phyloP scores from a whole-genome alignment of 2,113 vertebrate species.

The Poeciliopsis retropinna region DNA sequence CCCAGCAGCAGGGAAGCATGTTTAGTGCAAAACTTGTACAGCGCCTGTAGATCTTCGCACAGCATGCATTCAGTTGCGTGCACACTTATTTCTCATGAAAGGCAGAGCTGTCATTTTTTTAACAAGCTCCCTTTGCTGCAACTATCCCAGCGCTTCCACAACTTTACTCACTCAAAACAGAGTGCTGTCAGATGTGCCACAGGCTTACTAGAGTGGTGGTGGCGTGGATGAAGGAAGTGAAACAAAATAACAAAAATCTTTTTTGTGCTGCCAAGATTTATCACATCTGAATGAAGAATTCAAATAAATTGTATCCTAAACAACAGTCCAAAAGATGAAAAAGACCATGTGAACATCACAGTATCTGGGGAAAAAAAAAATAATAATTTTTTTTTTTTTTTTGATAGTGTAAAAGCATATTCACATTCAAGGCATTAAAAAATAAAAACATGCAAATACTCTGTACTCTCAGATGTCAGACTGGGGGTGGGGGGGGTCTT shows the following conservation, averaged over 20 bases:
- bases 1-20: slow-evolving; percentile 9
- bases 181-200: slow-evolving; percentile 43
- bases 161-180: slow-evolving; percentile 41
- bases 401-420: neutral
- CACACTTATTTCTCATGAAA: slow-evolving; percentile 53
- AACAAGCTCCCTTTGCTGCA: slow-evolving; percentile 59
- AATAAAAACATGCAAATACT: slow-evolving; percentile 3
- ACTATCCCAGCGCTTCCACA: slow-evolving; percentile 35
- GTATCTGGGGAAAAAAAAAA: neutral
- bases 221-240: neutral
- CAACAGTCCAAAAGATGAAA: slow-evolving; percentile 10
- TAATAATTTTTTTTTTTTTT: slow-evolving; percentile 17
- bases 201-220: slow-evolving; percentile 45
- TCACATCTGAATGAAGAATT: slow-evolving; percentile 23
- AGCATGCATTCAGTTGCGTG: slow-evolving; percentile 42
- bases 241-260: slow-evolving; percentile 13
- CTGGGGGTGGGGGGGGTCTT: neutral
- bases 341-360: slow-evolving; percentile 13
- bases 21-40: slow-evolving; percentile 20
- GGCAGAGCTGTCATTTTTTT: slow-evolving; percentile 45
- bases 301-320: slow-evolving; percentile 24
- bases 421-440: neutral
- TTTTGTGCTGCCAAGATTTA: slow-evolving; percentile 18
- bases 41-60: slow-evolving; percentile 33
- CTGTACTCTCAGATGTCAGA: slow-evolving; percentile 19